Percentiles rank a stretch among this genome's conserved stretches.
Evolutionary conservation across 2,888 invertebrate species (phyloP).

Genomic region (Pilophorus perplexus): DNA sequence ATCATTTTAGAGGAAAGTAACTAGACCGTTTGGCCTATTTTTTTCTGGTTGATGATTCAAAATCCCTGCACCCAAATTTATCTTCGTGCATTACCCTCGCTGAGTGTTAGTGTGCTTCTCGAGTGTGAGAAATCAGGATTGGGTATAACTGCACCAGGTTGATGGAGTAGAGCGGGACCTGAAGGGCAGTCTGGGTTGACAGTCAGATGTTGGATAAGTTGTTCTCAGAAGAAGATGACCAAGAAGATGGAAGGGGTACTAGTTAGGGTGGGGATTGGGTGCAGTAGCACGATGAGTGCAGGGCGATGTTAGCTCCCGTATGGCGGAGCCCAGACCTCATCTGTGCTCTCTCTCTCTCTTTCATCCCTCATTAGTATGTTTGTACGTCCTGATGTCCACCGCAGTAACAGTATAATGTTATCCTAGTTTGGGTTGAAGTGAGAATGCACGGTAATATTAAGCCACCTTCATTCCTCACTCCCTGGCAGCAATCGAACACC

Average conservation of each 20-base stretch:
- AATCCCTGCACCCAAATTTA: no score
- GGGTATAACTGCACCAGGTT: conserved; percentile 1
- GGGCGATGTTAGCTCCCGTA: conserved; percentile 26
- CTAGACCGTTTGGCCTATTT: no score
- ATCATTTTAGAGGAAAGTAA: no score
- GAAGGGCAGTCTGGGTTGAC: conserved; percentile 18
- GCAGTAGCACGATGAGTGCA: conserved; percentile 22
- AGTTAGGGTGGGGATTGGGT: conserved; percentile 25
- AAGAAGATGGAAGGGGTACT: conserved; percentile 21
- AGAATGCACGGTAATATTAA: conserved; percentile 48
- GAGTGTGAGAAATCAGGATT: conserved; percentile 11
- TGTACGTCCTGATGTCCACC: conserved; percentile 11
- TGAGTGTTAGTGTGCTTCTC: no score
- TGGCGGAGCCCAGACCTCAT: conserved; percentile 27
- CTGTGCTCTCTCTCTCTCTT: conserved; percentile 15
- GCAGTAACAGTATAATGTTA: conserved; percentile 28
- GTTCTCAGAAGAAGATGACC: conserved; percentile 24
- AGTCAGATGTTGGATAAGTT: conserved; percentile 26
- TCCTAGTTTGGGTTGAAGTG: conserved; percentile 24
- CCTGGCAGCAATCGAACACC: conserved; percentile 31
- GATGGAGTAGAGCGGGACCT: conserved; percentile 16
- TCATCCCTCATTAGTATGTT: conserved; percentile 18
- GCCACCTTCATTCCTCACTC: conserved; percentile 44
- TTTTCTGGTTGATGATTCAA: no score
- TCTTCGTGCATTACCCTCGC: no score